These are phyloP conservation scores for Meiosimyza platycephala DNA, from an alignment of 2,888 invertebrate species.

Conservation along the genomic window DNA sequence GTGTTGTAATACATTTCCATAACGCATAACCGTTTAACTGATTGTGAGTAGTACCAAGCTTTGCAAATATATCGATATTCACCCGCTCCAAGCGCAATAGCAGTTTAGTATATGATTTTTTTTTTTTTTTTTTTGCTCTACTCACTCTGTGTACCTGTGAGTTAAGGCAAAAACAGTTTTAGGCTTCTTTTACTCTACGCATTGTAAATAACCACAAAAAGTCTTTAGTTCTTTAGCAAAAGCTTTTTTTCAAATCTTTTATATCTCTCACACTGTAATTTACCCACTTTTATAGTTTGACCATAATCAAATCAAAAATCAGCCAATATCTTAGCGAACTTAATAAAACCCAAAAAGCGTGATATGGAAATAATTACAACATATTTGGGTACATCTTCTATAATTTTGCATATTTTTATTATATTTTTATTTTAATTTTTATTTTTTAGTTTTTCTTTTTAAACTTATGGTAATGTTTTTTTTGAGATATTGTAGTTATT, in stretches of 20 bases:
- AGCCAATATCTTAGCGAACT: neutral
- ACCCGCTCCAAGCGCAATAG: too few relatives aligned
- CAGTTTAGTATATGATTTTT: too few relatives aligned
- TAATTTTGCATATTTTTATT: slow-evolving; percentile 56
- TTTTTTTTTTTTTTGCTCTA: too few relatives aligned
- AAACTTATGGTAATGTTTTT: slow-evolving; percentile 31
- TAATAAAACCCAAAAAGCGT: neutral
- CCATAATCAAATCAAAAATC: neutral
- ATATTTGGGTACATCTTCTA: slow-evolving; percentile 67
- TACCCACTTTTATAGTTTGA: slow-evolving; percentile 17
- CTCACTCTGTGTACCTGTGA: neutral
- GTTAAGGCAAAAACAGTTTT: neutral
- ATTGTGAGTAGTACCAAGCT: neutral
- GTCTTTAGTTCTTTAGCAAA: slow-evolving; percentile 17
- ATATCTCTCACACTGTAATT: neutral
- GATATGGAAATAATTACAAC: slow-evolving; percentile 67
- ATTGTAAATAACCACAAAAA: too few relatives aligned
- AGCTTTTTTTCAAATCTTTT: slow-evolving; percentile 18
- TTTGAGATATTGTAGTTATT: slow-evolving; percentile 16
- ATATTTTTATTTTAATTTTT: slow-evolving; percentile 44
- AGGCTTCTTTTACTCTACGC: neutral
- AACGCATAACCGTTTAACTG: slow-evolving; percentile 3
- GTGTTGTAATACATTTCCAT: slow-evolving; percentile 68
- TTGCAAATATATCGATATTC: neutral
- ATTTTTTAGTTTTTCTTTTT: slow-evolving; percentile 37